Conservation (phyloP, 2,888 invertebrate genomes). For the Drosophila mimica region DNA sequence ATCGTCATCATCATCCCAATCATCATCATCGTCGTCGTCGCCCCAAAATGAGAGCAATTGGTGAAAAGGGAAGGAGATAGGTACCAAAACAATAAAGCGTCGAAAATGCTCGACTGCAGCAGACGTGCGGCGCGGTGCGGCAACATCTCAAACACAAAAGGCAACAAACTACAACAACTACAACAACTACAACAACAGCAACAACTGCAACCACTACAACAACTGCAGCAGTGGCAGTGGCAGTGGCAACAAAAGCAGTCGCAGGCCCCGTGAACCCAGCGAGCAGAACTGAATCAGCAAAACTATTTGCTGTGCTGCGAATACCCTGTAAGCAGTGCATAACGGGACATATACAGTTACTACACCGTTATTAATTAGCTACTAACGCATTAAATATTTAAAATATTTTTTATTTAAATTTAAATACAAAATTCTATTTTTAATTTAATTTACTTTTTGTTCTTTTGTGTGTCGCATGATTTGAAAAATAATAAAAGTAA, state of each 20-base stretch:
- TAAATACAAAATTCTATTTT: not conserved
- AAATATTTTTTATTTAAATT: not conserved
- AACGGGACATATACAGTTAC: not conserved
- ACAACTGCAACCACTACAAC: constrained; percentile 11
- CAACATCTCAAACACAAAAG: constrained; percentile 56
- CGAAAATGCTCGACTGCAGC: constrained; percentile 30
- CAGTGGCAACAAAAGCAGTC: constrained; percentile 32
- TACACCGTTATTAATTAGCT: not conserved
- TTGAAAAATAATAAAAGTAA: too few relatives aligned
- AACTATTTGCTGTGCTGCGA: constrained; percentile 29
- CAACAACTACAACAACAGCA: constrained; percentile 4
- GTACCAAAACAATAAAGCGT: constrained; percentile 41
- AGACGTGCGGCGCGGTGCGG: constrained; percentile 24
- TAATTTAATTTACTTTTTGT: not conserved
- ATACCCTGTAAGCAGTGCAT: constrained; percentile 31
- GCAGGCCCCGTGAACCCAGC: constrained; percentile 31
- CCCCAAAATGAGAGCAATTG: constrained; percentile 12
- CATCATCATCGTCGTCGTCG: constrained; percentile 8
- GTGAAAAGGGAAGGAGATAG: not conserved
- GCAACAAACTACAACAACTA: constrained; percentile 37
- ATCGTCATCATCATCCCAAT: constrained; percentile 20
- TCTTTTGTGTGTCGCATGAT: not conserved
- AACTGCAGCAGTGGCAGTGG: constrained; percentile 8
- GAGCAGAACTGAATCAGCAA: constrained; percentile 32
- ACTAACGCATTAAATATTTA: not conserved